Percentiles rank a stretch among this genome's conserved stretches.
These are phyloP conservation scores for Pitta sordida DNA, from an alignment of 2,113 vertebrate genomes.

Conservation along the genomic window DNA sequence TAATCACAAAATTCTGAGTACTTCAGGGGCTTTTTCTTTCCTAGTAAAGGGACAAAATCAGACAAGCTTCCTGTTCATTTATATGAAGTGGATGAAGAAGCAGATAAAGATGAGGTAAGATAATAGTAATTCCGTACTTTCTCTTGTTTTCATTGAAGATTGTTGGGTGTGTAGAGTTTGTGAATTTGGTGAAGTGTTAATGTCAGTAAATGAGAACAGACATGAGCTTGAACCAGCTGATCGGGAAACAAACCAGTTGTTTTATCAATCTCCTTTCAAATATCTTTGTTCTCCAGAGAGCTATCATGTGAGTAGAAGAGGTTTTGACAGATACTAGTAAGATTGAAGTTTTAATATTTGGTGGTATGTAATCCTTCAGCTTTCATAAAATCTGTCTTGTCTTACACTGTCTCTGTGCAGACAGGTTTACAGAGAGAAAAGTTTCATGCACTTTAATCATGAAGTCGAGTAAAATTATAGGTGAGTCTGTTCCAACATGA, in stretches of 20 bases:
- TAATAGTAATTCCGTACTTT: background rate
- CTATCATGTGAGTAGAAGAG: background rate
- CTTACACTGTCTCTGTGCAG: background rate
- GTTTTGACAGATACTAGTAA: background rate
- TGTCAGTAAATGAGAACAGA: background rate
- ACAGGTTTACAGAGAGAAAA: background rate
- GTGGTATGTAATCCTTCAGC: background rate
- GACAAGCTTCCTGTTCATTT: conserved; percentile 94
- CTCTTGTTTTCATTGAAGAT: background rate
- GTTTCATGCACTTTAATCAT: background rate
- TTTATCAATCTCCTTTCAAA: background rate
- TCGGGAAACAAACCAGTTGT: background rate
- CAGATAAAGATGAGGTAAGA: conserved; percentile 96
- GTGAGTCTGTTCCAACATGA: background rate
- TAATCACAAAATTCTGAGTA: background rate
- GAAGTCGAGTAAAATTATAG: background rate
- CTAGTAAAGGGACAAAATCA: conserved; percentile 86
- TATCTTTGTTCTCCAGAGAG: background rate
- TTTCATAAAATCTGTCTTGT: background rate
- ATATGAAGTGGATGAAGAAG: conserved; percentile 98
- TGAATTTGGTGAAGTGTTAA: background rate
- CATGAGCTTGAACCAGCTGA: background rate
- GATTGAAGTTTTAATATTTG: background rate
- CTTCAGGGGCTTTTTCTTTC: conserved; percentile 22
- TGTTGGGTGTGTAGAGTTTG: background rate